Evolutionary conservation across 2,888 invertebrate species (phyloP).

Genomic region (Subacronicta megacephala): DNA sequence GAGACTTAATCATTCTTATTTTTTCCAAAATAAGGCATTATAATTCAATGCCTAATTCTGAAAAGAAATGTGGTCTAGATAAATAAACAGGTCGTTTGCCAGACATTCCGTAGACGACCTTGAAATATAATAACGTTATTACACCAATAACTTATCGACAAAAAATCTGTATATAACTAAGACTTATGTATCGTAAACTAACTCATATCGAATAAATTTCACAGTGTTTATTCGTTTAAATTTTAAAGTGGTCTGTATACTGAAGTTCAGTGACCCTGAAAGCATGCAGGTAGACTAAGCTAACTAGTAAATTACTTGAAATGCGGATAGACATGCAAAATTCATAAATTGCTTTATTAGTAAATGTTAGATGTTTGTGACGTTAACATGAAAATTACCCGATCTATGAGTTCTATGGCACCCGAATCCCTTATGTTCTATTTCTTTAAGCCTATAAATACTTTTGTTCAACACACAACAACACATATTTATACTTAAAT

Average conservation of each 20-base stretch:
- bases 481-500: no score
- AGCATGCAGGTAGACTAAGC: slow-evolving; percentile 13
- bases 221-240: slow-evolving; percentile 21
- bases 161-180: slow-evolving; percentile 25
- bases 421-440: no score
- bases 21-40: neutral
- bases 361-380: neutral
- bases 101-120: slow-evolving; percentile 32
- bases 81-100: slow-evolving; percentile 8
- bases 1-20: no score
- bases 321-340: neutral
- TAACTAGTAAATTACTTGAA: slow-evolving; percentile 8
- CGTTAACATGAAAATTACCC: neutral
- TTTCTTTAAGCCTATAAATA: no score
- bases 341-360: neutral
- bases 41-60: no score
- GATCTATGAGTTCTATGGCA: no score
- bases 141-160: slow-evolving; percentile 4
- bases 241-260: slow-evolving; percentile 34
- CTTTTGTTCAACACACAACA: no score
- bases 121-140: slow-evolving; percentile 21
- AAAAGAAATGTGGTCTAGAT: no score
- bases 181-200: slow-evolving; percentile 33
- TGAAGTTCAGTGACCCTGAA: slow-evolving; percentile 34
- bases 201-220: slow-evolving; percentile 38